A percentile compares a stretch with the other conserved stretches of the same genome.
Conservation (phyloP, 2,888 invertebrate species). For the Lymantria dispar region DNA sequence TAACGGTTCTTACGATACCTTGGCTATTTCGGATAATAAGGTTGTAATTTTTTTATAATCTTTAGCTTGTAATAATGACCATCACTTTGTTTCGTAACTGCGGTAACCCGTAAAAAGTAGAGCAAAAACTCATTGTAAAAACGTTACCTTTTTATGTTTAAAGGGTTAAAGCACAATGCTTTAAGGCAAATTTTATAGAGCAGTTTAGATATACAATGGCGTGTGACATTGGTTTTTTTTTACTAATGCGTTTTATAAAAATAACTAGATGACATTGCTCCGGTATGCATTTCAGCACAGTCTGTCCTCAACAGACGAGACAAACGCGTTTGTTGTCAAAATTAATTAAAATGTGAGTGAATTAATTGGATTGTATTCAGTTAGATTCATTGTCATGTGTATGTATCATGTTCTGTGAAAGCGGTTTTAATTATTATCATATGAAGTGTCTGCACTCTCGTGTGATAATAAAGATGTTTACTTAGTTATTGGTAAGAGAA, state of each 20-base stretch:
- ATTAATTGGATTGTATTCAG: not conserved
- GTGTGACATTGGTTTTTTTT: conserved; percentile 57
- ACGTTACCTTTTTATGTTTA: conserved; percentile 46
- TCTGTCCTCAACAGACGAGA: conserved; percentile 58
- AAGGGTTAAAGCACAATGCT: conserved; percentile 64
- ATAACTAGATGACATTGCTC: conserved; percentile 51
- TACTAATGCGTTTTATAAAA: conserved; percentile 66
- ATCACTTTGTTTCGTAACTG: conserved; percentile 68
- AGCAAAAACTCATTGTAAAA: conserved; percentile 67
- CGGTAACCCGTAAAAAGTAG: conserved; percentile 69
- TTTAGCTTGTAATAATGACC: conserved; percentile 43
- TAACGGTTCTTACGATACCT: conserved; percentile 11
- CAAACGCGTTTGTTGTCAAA: conserved; percentile 34
- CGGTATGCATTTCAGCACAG: conserved; percentile 63
- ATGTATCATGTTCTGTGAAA: conserved; percentile 5
- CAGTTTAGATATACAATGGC: conserved; percentile 67
- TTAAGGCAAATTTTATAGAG: conserved; percentile 61
- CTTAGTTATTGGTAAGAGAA: too few relatives aligned
- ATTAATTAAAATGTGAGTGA: conserved; percentile 15
- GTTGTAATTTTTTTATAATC: conserved; percentile 39
- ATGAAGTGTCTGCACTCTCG: not conserved
- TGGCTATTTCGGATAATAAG: not conserved
- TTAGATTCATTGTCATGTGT: conserved; percentile 1
- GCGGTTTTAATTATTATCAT: conserved; percentile 4
- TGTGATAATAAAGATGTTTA: too few relatives aligned